Conservation (phyloP, 2,888 invertebrate genomes). For the Apotomis turbidana region DNA sequence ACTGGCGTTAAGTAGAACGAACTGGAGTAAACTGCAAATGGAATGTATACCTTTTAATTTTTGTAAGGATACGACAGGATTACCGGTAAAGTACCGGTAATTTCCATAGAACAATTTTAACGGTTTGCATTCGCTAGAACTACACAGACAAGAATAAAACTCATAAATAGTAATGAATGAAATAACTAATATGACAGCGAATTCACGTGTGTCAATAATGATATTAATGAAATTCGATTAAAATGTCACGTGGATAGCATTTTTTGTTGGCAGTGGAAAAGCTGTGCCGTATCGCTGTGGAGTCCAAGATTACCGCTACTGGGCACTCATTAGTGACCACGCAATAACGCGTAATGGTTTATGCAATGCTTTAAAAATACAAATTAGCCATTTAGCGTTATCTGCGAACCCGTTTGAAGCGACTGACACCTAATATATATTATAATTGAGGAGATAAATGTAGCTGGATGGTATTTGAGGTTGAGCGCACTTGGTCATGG, state of each 20-base stretch:
- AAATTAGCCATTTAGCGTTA: conserved; percentile 78
- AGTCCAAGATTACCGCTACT: conserved; percentile 61
- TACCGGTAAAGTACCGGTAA: no score
- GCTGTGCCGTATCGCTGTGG: conserved; percentile 30
- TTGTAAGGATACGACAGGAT: no score
- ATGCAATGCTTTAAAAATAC: conserved; percentile 71
- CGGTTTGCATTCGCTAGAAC: no score
- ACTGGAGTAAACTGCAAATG: no score
- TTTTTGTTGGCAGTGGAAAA: conserved; percentile 17
- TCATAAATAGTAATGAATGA: no score
- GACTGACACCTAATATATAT: conserved; percentile 59
- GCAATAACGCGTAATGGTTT: conserved; percentile 65
- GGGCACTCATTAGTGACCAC: conserved; percentile 58
- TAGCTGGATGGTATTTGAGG: conserved; percentile 54
- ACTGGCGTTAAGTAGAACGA: no score
- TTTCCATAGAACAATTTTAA: no score
- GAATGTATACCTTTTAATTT: no score
- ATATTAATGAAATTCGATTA: not conserved
- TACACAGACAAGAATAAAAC: no score
- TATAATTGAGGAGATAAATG: conserved; percentile 50
- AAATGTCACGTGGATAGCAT: not conserved
- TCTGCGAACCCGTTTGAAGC: conserved; percentile 61
- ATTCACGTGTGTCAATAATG: no score
- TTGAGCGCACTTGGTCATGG: conserved; percentile 13
- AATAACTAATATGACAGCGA: not conserved